Percentiles rank a stretch among this genome's conserved stretches.
Evolutionary conservation across 2,797 vertebrate genomes (phyloP).

Genomic region (Chloroceryle inda): DNA sequence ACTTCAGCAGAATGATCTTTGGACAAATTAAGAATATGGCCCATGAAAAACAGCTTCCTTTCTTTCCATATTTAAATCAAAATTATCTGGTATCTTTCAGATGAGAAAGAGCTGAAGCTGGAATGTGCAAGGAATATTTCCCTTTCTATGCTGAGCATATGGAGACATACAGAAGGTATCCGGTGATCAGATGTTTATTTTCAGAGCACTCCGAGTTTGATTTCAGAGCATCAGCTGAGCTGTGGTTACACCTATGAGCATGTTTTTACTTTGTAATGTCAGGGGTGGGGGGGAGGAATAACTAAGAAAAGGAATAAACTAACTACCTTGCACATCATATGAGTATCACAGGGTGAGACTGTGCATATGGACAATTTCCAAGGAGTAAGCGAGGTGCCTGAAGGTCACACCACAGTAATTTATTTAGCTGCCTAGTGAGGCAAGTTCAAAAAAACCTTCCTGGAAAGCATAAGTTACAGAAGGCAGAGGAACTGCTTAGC

Average conservation of each 20-base stretch:
- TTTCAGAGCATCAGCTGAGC: constrained; percentile 32
- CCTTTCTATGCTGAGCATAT: neutral
- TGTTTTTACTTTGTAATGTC: neutral
- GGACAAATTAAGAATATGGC: neutral
- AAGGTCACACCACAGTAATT: constrained; percentile 50
- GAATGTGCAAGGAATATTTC: neutral
- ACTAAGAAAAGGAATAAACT: neutral
- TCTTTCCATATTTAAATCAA: constrained; percentile 15
- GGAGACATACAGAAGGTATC: neutral
- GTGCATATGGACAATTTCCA: constrained; percentile 35
- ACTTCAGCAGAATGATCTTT: neutral
- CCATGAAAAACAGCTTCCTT: neutral
- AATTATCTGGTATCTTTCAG: neutral
- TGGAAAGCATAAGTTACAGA: constrained; percentile 15
- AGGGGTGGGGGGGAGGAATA: neutral
- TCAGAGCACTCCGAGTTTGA: neutral
- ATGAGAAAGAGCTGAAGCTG: neutral
- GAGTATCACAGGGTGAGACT: neutral
- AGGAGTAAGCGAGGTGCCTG: constrained; percentile 20
- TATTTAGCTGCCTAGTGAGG: constrained; percentile 27
- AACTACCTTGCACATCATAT: neutral
- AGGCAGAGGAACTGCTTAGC: constrained; percentile 10
- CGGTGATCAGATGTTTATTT: neutral
- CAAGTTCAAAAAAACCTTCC: constrained; percentile 5
- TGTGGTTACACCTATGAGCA: neutral